Base-by-base conservation (phyloP, 1,140 invertebrate species). In the Apocrypta bakeri region DNA sequence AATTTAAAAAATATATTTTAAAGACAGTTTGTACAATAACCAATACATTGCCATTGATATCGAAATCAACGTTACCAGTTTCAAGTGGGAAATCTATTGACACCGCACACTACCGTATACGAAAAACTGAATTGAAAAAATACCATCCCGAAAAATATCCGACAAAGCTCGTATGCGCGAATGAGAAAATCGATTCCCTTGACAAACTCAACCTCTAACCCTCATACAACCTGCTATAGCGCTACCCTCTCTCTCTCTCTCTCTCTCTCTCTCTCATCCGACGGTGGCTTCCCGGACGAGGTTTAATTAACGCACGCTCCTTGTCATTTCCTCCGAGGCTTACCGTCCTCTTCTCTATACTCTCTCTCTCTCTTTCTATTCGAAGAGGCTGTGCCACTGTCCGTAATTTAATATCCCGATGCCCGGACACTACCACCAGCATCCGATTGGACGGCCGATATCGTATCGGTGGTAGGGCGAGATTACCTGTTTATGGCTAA, bases 401-500 rank as follows among this genome's bases (percentile, higher is more conserved):
- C 25, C 37, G 81, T 87, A 90, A 90, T 90, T 90, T 87, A 88
- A 90, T 91, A 91, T 90, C 89, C 89, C 85, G 85, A 84, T 86
- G 85, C 85, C 83, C 83, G 83, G 72, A 37, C 33, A 37, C 33
- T n/a, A n/a, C n/a, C 40, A n/a, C 48, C 77, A 27, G 25, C 27
- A 90, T 91, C 89, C 89, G 90, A 90, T 90, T 89, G 86, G 88
- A 84, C 85, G 82, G 85, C 81, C 64, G 64, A 77, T 82, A 76
- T 7, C 64, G 85, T 90, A 89, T 89, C 89, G 87, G 63, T 72
- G 79, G 85, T 88, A 87, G 88, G 87, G 86, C 83, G 74, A 86
- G 87, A 90, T 89, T 91, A 90, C 88, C 89, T 91, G 90, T 91
- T 91, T 91, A 91, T 88, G 83, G 88, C 77, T 73, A 78, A 85